Conservation (phyloP, 2,113 vertebrate species). For the Dicaeum eximium region DNA sequence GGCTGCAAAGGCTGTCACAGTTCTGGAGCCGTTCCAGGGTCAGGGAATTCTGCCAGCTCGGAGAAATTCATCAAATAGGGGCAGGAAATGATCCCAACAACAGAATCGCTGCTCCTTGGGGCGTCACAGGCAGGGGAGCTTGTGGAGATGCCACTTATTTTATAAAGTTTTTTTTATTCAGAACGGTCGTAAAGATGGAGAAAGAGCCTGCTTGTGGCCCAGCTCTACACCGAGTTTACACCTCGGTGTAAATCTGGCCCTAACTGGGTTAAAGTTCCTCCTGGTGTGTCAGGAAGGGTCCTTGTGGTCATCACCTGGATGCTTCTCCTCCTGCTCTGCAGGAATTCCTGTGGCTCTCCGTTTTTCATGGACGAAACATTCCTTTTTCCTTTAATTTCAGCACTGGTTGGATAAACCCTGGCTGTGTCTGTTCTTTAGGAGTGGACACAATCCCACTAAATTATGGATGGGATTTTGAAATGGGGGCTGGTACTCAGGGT, state of each 20-base stretch:
- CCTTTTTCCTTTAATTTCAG: background rate
- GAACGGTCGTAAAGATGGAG: fast-evolving
- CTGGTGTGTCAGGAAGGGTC: background rate
- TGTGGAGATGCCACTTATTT: background rate
- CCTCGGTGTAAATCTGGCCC: background rate
- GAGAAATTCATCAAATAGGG: fast-evolving
- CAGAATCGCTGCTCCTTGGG: background rate
- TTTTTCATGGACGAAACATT: background rate
- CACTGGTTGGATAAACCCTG: background rate
- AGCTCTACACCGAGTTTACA: background rate
- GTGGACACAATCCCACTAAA: background rate
- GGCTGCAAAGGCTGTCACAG: background rate
- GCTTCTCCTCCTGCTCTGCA: background rate
- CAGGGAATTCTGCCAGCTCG: background rate
- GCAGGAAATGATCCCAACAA: background rate
- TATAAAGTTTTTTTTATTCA: background rate
- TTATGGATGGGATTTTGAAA: background rate
- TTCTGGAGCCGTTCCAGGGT: background rate
- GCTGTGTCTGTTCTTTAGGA: background rate
- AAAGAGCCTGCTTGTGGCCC: background rate
- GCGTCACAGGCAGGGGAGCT: background rate
- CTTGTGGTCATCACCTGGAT: background rate
- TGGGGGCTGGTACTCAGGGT: background rate
- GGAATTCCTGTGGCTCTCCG: background rate
- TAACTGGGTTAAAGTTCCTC: fast-evolving